Conservation (phyloP, 2,888 invertebrate species). For the Alloscopus bannaensis region DNA sequence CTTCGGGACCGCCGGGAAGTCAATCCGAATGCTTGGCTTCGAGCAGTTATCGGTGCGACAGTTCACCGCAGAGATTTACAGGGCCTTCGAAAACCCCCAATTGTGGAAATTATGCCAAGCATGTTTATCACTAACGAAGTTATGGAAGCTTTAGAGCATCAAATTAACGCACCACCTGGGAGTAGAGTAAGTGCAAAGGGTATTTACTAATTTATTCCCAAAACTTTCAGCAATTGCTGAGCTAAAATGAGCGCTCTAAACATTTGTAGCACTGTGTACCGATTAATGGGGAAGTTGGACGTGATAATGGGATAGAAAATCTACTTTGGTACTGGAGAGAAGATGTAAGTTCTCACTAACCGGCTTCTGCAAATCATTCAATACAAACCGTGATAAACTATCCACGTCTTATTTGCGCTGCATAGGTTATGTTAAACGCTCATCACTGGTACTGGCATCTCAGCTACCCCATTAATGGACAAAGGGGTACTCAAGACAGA, state of each 20-base stretch:
- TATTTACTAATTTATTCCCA: neutral
- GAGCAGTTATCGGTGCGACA: conserved; percentile 42
- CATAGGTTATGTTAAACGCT: conserved; percentile 2
- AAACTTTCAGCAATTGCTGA: neutral
- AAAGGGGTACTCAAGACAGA: conserved; percentile 46
- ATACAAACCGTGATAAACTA: no score
- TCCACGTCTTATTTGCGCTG: no score
- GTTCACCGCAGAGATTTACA: conserved; percentile 54
- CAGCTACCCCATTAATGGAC: conserved; percentile 49
- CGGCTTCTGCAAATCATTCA: conserved; percentile 22
- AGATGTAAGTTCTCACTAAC: conserved; percentile 59
- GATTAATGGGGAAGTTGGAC: conserved; percentile 54
- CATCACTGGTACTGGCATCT: conserved; percentile 58
- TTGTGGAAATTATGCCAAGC: conserved; percentile 64
- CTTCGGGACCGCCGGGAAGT: conserved; percentile 57
- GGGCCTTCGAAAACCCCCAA: conserved; percentile 55
- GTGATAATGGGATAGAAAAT: conserved; percentile 61
- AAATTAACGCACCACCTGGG: conserved; percentile 24
- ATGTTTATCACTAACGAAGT: conserved; percentile 53
- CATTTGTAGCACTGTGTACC: conserved; percentile 46
- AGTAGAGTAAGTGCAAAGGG: conserved; percentile 37
- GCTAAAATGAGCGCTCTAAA: neutral
- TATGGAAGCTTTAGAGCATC: conserved; percentile 14
- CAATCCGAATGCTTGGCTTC: conserved; percentile 62
- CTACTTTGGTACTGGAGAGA: conserved; percentile 65